Percentiles rank a stretch among this genome's conserved stretches.
These are phyloP conservation scores for Chymomyza fuscimana DNA, from an alignment of 2,888 invertebrate genomes.

Conservation along the genomic window DNA sequence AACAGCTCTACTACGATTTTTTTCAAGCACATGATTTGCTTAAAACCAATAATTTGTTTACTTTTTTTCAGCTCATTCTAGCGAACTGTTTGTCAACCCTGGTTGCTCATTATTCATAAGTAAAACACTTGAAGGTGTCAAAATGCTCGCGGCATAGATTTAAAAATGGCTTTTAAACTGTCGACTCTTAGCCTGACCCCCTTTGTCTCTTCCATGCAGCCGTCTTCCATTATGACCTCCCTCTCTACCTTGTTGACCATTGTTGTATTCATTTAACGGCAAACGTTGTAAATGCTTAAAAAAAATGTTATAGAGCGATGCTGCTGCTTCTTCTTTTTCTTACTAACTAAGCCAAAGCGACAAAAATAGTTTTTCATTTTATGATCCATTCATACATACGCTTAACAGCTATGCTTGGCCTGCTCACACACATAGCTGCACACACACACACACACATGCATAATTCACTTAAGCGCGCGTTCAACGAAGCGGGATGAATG, in stretches of 20 bases:
- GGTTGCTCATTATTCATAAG: not conserved
- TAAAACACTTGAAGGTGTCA: not conserved
- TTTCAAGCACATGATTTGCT: no score
- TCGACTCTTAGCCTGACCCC: not conserved
- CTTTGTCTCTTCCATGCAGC: not conserved
- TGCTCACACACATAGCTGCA: constrained; percentile 14
- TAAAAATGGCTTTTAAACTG: not conserved
- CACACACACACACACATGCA: constrained; percentile 40
- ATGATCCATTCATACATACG: constrained; percentile 23
- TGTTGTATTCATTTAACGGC: not conserved
- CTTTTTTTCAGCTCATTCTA: no score
- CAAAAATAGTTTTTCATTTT: constrained; percentile 43
- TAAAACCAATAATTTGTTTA: no score
- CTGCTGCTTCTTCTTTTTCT: constrained; percentile 10
- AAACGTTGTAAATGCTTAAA: constrained; percentile 1
- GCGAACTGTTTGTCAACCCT: not conserved
- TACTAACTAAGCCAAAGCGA: constrained; percentile 21
- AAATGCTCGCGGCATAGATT: not conserved
- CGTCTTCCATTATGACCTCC: no score
- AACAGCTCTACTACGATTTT: no score
- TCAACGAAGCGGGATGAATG: constrained; percentile 76
- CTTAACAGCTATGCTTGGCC: not conserved
- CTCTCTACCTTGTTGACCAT: constrained; percentile 8
- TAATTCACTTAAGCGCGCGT: constrained; percentile 75
- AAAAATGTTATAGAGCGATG: not conserved